Evolutionary conservation across 2,888 invertebrate genomes (phyloP), one percentile per base, ranked within the genome.

Genomic region (Matsumyia berberina): DNA sequence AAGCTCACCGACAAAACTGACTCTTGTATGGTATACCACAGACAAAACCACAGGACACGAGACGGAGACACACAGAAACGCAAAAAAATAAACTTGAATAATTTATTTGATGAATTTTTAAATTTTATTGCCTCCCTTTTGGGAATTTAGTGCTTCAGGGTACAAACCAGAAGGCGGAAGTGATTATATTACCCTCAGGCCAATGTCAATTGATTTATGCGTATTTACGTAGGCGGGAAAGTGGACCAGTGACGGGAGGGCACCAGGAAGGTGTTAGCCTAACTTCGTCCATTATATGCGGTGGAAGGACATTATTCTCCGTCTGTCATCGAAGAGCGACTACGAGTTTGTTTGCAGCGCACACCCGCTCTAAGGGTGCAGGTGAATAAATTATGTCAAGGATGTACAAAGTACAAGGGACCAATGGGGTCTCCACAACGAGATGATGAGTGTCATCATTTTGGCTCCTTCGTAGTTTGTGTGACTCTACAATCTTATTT

Each of bases 101-200:
- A 74, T 83, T 83, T 78, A 83, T 83, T 83, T 73, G 67, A 83
- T 83, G 73, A 78, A 83, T 83, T 83, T 83, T 83, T 78, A 83
- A 83, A 83, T 73, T 83, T 78, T 69, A 83, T 83, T 83, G 64
- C 78, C 67, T 73, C 51, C 37, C 78, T 57, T 62, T 57, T 24
- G 67, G 60, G 73, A 83, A 73, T 83, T 73, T 83, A 55, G 69
- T 74, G 19, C 55, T 49, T 29, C 42, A 17, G 57, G 67, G 67
- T 49, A 44, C 42, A 62, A 69, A 67, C 67, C 73, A 79, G 78
- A 83, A 69, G 73, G 78, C 83, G 78, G 83, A 83, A 83, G 83
- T 79, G 73, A 83, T 78, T 83, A 83, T 73, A 78, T 79, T 73
- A 79, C 78, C 73, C 67, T 64, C 78, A 62, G 72, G 67, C 55